phyloP scores from a whole-genome alignment of 2,888 invertebrate species.

The Allolobophora icterica region DNA sequence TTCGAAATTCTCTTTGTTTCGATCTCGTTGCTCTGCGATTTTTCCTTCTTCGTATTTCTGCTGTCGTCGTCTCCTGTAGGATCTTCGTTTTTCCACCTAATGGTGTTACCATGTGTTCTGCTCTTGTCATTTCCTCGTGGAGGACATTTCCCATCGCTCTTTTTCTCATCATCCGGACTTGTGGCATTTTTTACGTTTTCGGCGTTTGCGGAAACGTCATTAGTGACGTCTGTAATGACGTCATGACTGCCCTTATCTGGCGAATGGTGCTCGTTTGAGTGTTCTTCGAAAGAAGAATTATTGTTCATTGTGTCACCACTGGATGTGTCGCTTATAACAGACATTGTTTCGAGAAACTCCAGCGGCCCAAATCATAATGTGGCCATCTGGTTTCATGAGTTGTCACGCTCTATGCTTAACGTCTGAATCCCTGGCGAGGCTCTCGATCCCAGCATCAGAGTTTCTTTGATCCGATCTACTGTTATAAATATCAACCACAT shows the following conservation, averaged over 20 bases:
- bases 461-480: neutral
- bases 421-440: neutral
- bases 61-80: neutral
- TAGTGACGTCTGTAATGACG: no score
- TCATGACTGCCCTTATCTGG: no score
- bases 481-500: no score
- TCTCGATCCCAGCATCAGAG: neutral
- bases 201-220: no score
- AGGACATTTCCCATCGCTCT: neutral
- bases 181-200: no score
- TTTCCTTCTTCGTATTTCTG: neutral
- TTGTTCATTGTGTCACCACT: neutral
- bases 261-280: no score
- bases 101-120: neutral
- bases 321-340: neutral
- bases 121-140: neutral
- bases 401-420: neutral
- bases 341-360: neutral
- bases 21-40: neutral
- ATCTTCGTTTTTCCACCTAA: neutral
- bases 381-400: neutral
- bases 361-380: neutral
- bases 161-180: neutral
- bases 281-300: no score
- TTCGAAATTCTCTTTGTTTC: neutral